Conservation (phyloP, 2,888 invertebrate species). For the Colostygia pectinataria region DNA sequence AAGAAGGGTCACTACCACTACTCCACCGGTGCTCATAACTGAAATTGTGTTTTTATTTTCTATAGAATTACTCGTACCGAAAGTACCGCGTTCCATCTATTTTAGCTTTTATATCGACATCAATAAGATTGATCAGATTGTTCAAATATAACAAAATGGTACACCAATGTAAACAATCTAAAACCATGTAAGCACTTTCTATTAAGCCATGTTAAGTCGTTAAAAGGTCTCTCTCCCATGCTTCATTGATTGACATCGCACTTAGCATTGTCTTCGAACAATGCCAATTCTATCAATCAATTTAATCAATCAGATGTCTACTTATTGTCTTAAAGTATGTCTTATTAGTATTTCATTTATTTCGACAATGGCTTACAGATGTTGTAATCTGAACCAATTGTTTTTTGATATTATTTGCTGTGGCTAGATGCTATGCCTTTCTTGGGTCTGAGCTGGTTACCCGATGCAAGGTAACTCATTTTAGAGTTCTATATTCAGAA, state of each 20-base stretch:
- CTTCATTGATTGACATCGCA: constrained; percentile 37
- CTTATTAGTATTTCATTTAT: constrained; percentile 37
- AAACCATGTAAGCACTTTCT: constrained; percentile 29
- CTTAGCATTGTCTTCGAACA: constrained; percentile 40
- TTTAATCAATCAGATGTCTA: constrained; percentile 43
- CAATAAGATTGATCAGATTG: no score
- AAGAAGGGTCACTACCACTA: no score
- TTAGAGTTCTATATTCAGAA: no score
- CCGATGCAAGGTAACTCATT: no score
- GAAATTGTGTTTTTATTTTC: no score
- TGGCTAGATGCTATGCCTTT: no score
- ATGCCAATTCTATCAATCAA: constrained; percentile 47
- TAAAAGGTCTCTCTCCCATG: constrained; percentile 43
- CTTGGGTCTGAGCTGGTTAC: no score
- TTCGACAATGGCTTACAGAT: constrained; percentile 22
- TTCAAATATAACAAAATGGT: no score
- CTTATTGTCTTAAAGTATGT: constrained; percentile 32
- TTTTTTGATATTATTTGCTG: not conserved
- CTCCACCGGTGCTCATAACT: no score
- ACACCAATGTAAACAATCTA: constrained; percentile 11
- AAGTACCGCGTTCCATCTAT: no score
- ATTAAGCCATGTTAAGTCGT: constrained; percentile 34
- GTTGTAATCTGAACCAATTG: constrained; percentile 7
- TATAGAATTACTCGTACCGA: no score
- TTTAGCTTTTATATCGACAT: no score